phyloP scores from a whole-genome alignment of 2,888 invertebrate species.

The Drosophila cognata region DNA sequence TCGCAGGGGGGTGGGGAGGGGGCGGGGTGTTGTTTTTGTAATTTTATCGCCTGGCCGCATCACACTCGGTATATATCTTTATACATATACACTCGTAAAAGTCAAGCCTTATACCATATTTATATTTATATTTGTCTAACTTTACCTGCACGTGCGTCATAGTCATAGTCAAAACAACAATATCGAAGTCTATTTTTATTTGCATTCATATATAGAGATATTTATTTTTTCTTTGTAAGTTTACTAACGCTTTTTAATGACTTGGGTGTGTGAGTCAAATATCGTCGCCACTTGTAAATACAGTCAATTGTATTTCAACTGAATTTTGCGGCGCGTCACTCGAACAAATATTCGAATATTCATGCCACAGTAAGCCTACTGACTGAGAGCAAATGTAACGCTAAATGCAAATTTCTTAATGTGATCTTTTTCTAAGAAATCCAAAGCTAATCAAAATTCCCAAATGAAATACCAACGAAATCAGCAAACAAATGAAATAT shows the following conservation, averaged over 20 bases:
- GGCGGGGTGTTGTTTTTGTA: conserved; percentile 51
- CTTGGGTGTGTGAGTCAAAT: conserved; percentile 20
- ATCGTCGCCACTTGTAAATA: conserved; percentile 29
- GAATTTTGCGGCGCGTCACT: conserved; percentile 21
- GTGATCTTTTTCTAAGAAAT: conserved; percentile 38
- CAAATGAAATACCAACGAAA: neutral
- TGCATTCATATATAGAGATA: conserved; percentile 2
- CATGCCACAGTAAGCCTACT: neutral
- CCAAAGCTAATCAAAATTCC: conserved; percentile 38
- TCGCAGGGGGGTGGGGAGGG: conserved; percentile 30
- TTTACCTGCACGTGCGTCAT: conserved; percentile 59
- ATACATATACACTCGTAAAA: conserved; percentile 52
- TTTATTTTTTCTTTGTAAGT: conserved; percentile 40
- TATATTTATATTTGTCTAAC: conserved; percentile 34
- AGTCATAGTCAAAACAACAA: conserved; percentile 29
- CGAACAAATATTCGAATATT: neutral
- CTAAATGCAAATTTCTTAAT: conserved; percentile 48
- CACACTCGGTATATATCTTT: conserved; percentile 49
- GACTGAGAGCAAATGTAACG: conserved; percentile 30
- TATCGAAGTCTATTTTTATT: conserved; percentile 42
- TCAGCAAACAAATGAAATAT: conserved; percentile 22
- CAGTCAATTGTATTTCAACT: conserved; percentile 43
- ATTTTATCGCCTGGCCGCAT: conserved; percentile 61
- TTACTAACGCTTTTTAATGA: conserved; percentile 36
- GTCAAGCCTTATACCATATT: conserved; percentile 41